Evolutionary conservation across 2,113 vertebrate genomes (phyloP), one percentile per base, ranked within the genome.

Genomic region (Sardina pilchardus): DNA sequence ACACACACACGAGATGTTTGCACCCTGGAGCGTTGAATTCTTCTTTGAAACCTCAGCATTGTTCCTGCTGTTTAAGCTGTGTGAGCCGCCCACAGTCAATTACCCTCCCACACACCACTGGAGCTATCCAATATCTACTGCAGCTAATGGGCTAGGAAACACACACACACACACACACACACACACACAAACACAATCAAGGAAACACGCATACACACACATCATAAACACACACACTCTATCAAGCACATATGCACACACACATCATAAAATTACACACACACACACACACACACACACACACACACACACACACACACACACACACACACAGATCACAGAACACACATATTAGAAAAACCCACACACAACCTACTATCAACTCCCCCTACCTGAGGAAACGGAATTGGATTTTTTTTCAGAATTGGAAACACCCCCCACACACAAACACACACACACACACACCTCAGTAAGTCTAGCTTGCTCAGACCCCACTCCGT

Each of bases 391-490:
- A 42, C 39, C 39, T 42, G 39, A 42, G 39, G 39, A 42, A 42
- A 42, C 39, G 39, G 39, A 42, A 42, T 42, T 1, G 39, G 39
- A 42, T 42, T 42, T 42, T 42, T 42, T 3, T 42, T 42, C 39
- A 42, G 39, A 42, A 42, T 42, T 42, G 39, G 39, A 42, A 42
- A 2, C 39, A 42, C 39, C 39, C 39, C 39, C 6, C 53, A 56
- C 53, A 56, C 5, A 10, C 53, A 56, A 8, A 56, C 53, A 56
- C 53, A 56, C 5, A 10, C 53, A 56, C 53, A 56, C 53, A 56
- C 53, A 56, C 53, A 67, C 59, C 47, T 12, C 47, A 3, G 1
- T 48, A 8, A 88, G 75, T 85, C 83, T 85, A 48, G 9, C 47
- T 48, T 42, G 39, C 6, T 1, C 47, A 48, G 8, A 48, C 14